These are phyloP conservation scores for Argya squamiceps DNA, from an alignment of 2,797 vertebrate genomes.

Conservation along the genomic window DNA sequence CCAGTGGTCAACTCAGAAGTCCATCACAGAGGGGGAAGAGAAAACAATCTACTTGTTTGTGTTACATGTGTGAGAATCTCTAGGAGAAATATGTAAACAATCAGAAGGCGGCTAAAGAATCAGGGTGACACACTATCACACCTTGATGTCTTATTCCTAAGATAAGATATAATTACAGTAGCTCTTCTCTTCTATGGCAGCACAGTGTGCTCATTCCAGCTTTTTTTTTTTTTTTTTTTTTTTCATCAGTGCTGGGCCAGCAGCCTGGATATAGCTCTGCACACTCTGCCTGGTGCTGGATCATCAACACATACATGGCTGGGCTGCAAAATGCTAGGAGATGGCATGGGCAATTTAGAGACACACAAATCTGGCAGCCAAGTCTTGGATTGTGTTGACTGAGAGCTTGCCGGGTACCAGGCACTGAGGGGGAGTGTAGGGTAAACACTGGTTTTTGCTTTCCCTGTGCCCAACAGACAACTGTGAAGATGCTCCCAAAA, in stretches of 20 bases:
- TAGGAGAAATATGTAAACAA: too few relatives aligned
- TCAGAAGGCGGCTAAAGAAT: too few relatives aligned
- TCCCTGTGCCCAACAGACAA: not conserved
- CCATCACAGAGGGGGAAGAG: too few relatives aligned
- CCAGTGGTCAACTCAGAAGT: too few relatives aligned
- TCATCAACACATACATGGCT: fast-evolving
- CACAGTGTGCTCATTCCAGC: not conserved
- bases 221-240: fast-evolving
- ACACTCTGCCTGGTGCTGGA: fast-evolving
- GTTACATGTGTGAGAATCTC: too few relatives aligned
- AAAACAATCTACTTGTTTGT: too few relatives aligned
- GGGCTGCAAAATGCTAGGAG: not conserved
- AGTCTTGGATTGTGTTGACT: not conserved
- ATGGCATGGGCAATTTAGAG: not conserved
- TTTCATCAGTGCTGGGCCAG: not conserved
- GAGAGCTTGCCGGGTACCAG: not conserved
- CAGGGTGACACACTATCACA: not conserved
- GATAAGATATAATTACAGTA: not conserved
- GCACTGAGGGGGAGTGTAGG: fast-evolving
- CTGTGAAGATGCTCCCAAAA: not conserved
- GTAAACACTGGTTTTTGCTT: not conserved
- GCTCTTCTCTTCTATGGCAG: not conserved
- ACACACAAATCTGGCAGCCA: not conserved
- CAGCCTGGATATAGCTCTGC: fast-evolving
- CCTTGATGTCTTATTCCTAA: not conserved